These are phyloP conservation scores for Drosophila ohnishii DNA, from an alignment of 1,140 invertebrate genomes.

Conservation along the genomic window DNA sequence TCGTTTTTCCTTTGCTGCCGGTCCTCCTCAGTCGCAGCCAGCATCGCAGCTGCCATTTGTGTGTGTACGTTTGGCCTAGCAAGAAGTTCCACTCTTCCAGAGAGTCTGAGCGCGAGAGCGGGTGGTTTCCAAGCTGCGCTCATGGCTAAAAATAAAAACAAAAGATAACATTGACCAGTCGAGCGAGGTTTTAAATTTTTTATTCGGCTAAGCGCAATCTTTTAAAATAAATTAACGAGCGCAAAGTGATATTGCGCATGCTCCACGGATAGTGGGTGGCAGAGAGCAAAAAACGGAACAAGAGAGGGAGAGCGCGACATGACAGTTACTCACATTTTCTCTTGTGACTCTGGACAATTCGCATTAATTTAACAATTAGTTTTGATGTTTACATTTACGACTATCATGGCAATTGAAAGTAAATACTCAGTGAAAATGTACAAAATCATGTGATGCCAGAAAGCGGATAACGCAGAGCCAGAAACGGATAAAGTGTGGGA, in stretches of 20 bases:
- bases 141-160: conserved; percentile 67
- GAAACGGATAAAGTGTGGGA: conserved; percentile 12
- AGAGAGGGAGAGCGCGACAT: conserved; percentile 27
- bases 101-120: not conserved
- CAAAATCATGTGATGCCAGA: conserved; percentile 58
- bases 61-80: conserved; percentile 45
- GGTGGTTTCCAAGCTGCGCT: conserved; percentile 53
- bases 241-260: conserved; percentile 53
- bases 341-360: conserved; percentile 66
- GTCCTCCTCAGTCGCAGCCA: conserved; percentile 23
- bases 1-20: conserved; percentile 28
- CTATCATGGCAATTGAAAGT: conserved; percentile 25
- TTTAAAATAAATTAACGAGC: conserved; percentile 43
- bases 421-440: conserved; percentile 17
- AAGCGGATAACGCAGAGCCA: conserved; percentile 3
- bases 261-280: conserved; percentile 55
- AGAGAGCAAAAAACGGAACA: conserved; percentile 14
- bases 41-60: conserved; percentile 41
- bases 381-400: conserved; percentile 56
- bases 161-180: conserved; percentile 52
- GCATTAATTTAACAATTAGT: conserved; percentile 73
- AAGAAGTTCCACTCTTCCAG: conserved; percentile 58
- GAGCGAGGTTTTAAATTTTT: conserved; percentile 51
- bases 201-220: conserved; percentile 21
- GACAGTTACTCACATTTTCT: conserved; percentile 63